Evolutionary conservation across 2,113 vertebrate species (phyloP), one percentile per base, ranked within the genome.

Genomic region (Heteronetta atricapilla): DNA sequence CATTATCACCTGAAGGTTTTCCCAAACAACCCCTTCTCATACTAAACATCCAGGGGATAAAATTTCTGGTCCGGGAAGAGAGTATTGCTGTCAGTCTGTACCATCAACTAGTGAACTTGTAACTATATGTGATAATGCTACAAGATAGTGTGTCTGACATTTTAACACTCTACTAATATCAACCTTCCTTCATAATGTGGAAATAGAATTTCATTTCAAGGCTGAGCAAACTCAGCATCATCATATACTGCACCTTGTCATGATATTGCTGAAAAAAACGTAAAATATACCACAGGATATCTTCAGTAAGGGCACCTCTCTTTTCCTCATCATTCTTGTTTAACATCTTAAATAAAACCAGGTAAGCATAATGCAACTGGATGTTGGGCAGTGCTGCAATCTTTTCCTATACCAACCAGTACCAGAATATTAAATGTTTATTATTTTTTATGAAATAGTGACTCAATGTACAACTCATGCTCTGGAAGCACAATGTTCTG

Each of bases 281-380:
- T 62, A 68, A 58, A 75, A 82, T 46, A 33, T 3, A 34, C 5
- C 21, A 48, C 22, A 5, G 7, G 3, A 7, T 60, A n/a, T 20
- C 8, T 56, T 60, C 9, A 29, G 29, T 1, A 64, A n/a, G 6
- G 25, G 1, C 7, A 72, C 2, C 2, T 2, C 2, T 64, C 14
- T 13, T 74, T 77, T 73, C 17, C 52, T 55, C 52, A 75, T 36
- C 14, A 70, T 59, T 80, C 1, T 76, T 69, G 6, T 86, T 86
- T 56, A 81, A 38, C 11, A 34, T 38, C 11, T 50, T 40, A 60
- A 63, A 74, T 55, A 63, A 56, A 86, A 88, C 14, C 11, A 50
- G 0, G 0, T 34, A 55, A 23, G 1, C 7, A 20, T 62, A 74
- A 70, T 21, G n/a, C 9, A 62, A 14, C 4, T 34, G 40, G 4